Evolutionary conservation across 2,888 invertebrate species (phyloP).

Genomic region (Melanchra persicariae): DNA sequence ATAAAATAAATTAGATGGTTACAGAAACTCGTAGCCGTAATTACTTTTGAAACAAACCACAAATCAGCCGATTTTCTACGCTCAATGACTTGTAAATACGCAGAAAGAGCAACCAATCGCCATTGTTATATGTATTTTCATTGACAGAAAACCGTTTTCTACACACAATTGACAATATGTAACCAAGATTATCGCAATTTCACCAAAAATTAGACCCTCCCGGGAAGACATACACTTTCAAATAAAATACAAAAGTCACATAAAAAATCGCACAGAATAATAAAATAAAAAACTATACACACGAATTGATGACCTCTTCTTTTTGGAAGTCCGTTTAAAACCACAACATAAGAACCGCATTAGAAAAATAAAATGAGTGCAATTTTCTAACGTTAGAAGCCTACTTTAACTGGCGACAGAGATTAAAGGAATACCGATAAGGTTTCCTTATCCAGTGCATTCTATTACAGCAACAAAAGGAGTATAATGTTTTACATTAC

Average conservation of each 20-base stretch:
- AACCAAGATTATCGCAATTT: too few relatives aligned
- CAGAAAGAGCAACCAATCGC: constrained; percentile 1
- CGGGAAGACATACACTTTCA: too few relatives aligned
- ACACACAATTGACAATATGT: not conserved
- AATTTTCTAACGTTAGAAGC: constrained; percentile 26
- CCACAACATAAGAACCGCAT: constrained; percentile 21
- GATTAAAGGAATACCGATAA: constrained; percentile 71
- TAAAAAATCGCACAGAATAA: not conserved
- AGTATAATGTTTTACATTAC: constrained; percentile 38
- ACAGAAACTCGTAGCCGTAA: not conserved
- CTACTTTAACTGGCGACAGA: constrained; percentile 48
- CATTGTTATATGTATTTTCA: constrained; percentile 1
- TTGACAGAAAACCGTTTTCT: not conserved
- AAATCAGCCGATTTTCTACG: constrained; percentile 1
- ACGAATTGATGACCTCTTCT: constrained; percentile 1
- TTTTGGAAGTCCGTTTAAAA: constrained; percentile 33
- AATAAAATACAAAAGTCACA: too few relatives aligned
- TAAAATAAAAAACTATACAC: constrained; percentile 26
- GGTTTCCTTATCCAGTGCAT: constrained; percentile 71
- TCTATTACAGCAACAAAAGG: constrained; percentile 45
- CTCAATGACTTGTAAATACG: constrained; percentile 7
- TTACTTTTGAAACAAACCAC: too few relatives aligned
- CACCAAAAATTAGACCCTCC: too few relatives aligned
- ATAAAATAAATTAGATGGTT: too few relatives aligned
- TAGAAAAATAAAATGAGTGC: constrained; percentile 4